Evolutionary conservation across 1,140 invertebrate genomes (phyloP).

Genomic region (Diorhabda sublineata): DNA sequence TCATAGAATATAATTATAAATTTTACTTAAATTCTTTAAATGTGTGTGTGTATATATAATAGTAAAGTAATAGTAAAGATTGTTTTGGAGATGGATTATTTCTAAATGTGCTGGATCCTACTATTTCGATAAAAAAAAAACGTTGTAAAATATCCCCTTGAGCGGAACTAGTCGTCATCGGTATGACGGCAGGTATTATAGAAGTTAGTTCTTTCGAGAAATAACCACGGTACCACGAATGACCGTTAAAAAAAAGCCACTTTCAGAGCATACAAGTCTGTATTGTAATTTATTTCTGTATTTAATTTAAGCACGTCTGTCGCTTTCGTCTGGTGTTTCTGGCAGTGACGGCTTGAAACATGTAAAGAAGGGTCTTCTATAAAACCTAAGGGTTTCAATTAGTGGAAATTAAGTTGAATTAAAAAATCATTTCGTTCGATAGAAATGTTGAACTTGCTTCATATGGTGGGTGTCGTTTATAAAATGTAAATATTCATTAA

Average conservation of each 20-base stretch:
- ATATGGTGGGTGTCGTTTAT: too few relatives aligned
- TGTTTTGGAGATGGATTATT: neutral
- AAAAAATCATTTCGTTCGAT: too few relatives aligned
- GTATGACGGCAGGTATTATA: neutral
- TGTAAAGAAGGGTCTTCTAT: neutral
- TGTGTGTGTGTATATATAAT: neutral
- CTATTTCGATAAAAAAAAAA: neutral
- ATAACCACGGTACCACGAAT: neutral
- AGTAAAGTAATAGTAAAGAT: neutral
- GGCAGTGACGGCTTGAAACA: neutral
- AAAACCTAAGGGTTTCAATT: too few relatives aligned
- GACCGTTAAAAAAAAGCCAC: neutral
- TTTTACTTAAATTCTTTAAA: too few relatives aligned
- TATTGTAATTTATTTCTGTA: neutral
- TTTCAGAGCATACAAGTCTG: neutral
- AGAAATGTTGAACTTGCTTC: too few relatives aligned
- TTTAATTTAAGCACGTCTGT: neutral
- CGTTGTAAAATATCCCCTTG: neutral
- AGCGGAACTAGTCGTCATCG: neutral
- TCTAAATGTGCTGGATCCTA: neutral
- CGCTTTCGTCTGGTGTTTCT: neutral
- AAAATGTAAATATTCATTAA: too few relatives aligned
- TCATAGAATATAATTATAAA: too few relatives aligned
- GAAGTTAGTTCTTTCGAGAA: neutral
- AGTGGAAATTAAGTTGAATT: too few relatives aligned